phyloP scores from a whole-genome alignment of 35 echinoderm and acorn worm genomes.

The Hemicentrotus pulcherrimus region DNA sequence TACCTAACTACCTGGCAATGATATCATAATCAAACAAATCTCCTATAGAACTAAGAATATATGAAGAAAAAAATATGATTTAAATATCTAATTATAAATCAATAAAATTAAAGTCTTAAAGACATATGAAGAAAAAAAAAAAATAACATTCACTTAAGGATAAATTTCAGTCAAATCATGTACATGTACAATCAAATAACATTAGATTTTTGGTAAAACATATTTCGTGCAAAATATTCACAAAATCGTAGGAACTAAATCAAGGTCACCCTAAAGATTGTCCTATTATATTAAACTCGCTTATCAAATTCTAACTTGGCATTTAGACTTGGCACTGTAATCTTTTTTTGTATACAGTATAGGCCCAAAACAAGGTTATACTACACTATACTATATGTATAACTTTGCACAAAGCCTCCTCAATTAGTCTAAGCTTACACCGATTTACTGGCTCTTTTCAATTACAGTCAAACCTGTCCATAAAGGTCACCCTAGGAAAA shows the following conservation, averaged over 20 bases:
- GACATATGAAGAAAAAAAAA: neutral
- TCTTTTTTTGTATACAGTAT: neutral
- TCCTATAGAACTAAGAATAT: neutral
- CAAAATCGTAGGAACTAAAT: neutral
- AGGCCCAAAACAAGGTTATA: neutral
- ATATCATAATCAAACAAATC: neutral
- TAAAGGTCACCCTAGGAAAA: no score
- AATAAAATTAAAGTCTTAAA: neutral
- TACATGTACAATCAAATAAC: neutral
- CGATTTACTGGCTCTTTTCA: neutral
- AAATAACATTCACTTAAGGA: neutral
- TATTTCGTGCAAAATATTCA: neutral
- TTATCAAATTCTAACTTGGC: neutral
- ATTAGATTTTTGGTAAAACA: neutral
- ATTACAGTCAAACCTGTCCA: neutral
- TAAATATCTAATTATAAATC: neutral
- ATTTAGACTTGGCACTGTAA: neutral
- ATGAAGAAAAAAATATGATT: neutral
- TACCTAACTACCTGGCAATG: neutral
- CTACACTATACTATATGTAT: neutral
- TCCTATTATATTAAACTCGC: neutral
- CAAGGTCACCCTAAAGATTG: neutral
- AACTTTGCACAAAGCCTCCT: neutral
- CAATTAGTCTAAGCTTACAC: neutral
- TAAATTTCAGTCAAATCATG: slow-evolving; percentile 9